Evolutionary conservation across 2,888 invertebrate genomes (phyloP).

Genomic region (Timema podura): DNA sequence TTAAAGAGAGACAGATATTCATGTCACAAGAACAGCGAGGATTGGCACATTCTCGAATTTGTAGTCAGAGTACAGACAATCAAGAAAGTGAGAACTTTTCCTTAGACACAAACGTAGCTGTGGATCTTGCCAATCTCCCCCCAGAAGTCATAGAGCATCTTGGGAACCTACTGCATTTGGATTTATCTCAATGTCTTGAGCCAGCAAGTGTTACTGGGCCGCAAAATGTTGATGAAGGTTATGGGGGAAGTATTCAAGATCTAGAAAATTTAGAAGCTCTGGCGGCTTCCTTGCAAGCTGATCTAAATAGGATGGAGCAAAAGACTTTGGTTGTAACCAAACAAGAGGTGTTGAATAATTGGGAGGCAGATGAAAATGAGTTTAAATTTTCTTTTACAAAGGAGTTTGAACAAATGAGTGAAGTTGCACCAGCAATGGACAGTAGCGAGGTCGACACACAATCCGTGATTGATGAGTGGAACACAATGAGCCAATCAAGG

Average conservation of each 20-base stretch:
- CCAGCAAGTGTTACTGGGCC: background rate
- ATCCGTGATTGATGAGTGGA: no score
- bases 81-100: conserved; percentile 17
- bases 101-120: conserved; percentile 25
- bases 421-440: no score
- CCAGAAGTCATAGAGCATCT: conserved; percentile 28
- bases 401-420: no score
- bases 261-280: conserved; percentile 7
- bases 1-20: conserved; percentile 28
- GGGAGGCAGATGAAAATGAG: background rate
- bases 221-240: background rate
- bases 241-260: conserved; percentile 5
- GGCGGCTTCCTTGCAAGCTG: background rate
- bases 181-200: conserved; percentile 19
- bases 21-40: conserved; percentile 26
- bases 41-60: conserved; percentile 26
- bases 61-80: conserved; percentile 14
- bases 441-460: no score
- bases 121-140: conserved; percentile 26
- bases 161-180: conserved; percentile 26
- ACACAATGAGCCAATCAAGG: no score
- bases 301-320: background rate
- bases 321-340: background rate
- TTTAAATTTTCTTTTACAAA: no score
- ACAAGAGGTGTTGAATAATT: conserved; percentile 8